Percentiles rank a stretch among this genome's conserved stretches.
These are phyloP conservation scores for Caenorhabditis sp. DNA, from an alignment of 2,888 invertebrate genomes.

Conservation along the genomic window DNA sequence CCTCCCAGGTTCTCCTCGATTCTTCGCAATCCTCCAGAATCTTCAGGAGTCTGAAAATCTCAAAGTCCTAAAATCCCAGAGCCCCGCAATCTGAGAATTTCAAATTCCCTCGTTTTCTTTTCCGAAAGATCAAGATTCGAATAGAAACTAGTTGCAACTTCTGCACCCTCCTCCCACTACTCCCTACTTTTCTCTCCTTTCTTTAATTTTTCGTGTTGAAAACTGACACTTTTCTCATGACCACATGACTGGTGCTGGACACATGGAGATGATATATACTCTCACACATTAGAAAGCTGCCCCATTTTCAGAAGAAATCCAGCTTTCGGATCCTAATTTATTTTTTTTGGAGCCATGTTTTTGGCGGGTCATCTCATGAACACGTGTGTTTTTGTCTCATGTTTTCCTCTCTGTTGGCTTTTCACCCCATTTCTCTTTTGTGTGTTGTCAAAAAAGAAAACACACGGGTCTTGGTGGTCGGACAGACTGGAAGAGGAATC, in stretches of 20 bases:
- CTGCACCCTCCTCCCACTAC: neutral
- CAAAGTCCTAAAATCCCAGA: neutral
- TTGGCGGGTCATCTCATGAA: conserved; percentile 2
- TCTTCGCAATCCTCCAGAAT: neutral
- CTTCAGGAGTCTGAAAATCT: neutral
- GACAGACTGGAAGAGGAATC: conserved; percentile 6
- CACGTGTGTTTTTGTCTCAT: conserved; percentile 20
- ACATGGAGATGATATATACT: conserved; percentile 9
- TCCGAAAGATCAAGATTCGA: conserved; percentile 19
- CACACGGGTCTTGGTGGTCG: neutral
- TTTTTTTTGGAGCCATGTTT: conserved; percentile 4
- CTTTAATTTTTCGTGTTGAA: conserved; percentile 24
- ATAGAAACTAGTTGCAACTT: conserved; percentile 1
- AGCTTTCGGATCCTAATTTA: too few relatives aligned
- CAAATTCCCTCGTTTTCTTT: neutral
- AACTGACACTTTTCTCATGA: conserved; percentile 47
- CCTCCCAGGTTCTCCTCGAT: neutral
- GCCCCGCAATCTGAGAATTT: neutral
- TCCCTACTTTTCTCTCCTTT: neutral
- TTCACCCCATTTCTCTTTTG: conserved; percentile 15
- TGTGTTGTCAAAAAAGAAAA: conserved; percentile 5
- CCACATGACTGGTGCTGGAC: conserved; percentile 27
- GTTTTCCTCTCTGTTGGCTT: conserved; percentile 14
- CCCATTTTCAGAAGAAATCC: conserved; percentile 34
- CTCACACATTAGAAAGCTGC: conserved; percentile 37